A percentile compares a stretch with the other conserved stretches of the same genome.
phyloP scores from a whole-genome alignment of 1,140 invertebrate genomes.

The Venturia canescens region DNA sequence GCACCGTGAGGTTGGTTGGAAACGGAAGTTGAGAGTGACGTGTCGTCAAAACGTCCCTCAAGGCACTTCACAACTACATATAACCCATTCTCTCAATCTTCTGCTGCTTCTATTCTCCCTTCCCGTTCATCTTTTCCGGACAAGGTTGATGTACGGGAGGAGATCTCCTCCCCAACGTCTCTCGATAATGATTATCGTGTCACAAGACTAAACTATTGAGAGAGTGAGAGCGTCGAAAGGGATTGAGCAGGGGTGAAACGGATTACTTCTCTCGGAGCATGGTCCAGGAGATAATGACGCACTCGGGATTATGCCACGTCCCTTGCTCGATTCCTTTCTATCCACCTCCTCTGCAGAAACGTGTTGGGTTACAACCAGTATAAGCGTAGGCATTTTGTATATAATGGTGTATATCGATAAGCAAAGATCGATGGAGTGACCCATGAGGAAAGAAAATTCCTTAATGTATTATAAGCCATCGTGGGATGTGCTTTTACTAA shows the following conservation, averaged over 20 bases:
- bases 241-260: neutral
- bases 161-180: slow-evolving; percentile 15
- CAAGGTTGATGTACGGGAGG: neutral
- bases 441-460: neutral
- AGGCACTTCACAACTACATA: neutral
- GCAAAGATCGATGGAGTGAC: neutral
- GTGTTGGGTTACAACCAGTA: neutral
- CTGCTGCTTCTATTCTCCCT: neutral
- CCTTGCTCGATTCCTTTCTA: neutral
- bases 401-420: neutral
- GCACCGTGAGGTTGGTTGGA: neutral
- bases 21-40: slow-evolving; percentile 36
- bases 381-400: neutral
- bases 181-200: slow-evolving; percentile 45
- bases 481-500: no score
- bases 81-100: neutral
- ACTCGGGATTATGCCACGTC: slow-evolving; percentile 21
- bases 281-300: slow-evolving; percentile 42
- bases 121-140: neutral
- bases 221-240: neutral
- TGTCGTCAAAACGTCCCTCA: slow-evolving; percentile 33
- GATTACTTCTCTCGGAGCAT: neutral
- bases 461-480: neutral
- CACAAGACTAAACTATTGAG: slow-evolving; percentile 39
- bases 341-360: neutral